phyloP scores from a whole-genome alignment of 2,113 vertebrate genomes.

The Sapayoa aenigma region DNA sequence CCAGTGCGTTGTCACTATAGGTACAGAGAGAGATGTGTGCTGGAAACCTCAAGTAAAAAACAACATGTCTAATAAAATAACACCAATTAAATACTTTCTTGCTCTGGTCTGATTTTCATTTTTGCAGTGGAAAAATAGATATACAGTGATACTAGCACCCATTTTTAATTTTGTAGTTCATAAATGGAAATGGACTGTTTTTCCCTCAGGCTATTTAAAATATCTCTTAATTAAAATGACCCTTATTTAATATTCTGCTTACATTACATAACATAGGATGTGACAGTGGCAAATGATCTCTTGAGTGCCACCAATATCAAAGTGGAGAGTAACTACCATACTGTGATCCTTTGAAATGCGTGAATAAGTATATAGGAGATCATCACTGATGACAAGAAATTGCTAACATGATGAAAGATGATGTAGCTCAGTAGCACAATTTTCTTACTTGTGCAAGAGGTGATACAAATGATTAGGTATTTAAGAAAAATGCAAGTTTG shows the following conservation, averaged over 20 bases:
- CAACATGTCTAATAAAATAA: background rate
- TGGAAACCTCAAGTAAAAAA: background rate
- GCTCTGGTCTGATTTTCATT: background rate
- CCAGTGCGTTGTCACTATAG: background rate
- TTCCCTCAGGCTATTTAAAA: background rate
- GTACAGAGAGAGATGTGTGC: background rate
- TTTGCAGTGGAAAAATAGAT: background rate
- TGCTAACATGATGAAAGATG: background rate
- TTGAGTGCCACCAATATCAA: background rate
- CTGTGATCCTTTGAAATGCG: background rate
- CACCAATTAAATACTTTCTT: background rate
- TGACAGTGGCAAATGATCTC: background rate
- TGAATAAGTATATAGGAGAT: background rate
- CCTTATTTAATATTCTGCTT: background rate
- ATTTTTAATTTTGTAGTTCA: background rate
- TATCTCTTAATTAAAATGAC: background rate
- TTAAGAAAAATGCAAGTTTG: background rate
- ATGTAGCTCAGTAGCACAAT: accelerated
- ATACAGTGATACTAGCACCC: background rate
- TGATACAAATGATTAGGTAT: background rate
- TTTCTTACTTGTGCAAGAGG: background rate
- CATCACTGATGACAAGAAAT: background rate
- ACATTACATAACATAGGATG: background rate
- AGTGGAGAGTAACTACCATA: background rate
- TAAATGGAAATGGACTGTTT: background rate